These are phyloP conservation scores for Nemotelus nigrinus DNA, from an alignment of 2,888 invertebrate genomes.

Conservation along the genomic window DNA sequence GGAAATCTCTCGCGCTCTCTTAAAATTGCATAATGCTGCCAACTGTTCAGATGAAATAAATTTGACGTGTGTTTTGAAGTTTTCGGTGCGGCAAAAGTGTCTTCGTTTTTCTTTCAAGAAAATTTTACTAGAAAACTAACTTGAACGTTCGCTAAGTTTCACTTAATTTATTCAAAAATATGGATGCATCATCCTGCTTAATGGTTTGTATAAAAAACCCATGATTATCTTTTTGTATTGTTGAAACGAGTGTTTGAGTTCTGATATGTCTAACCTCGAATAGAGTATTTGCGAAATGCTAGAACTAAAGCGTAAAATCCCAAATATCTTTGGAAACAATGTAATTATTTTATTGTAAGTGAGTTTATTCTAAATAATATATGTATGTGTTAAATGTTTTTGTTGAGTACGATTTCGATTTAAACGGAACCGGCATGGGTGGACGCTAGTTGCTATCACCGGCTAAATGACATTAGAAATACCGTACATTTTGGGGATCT, in stretches of 20 bases:
- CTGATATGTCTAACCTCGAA: constrained; percentile 26
- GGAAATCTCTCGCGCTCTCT: constrained; percentile 7
- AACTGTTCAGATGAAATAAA: constrained; percentile 34
- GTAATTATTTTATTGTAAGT: too few species aligned
- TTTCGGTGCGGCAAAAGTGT: constrained; percentile 44
- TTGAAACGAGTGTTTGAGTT: neutral
- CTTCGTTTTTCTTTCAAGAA: constrained; percentile 23
- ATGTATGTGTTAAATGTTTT: too few species aligned
- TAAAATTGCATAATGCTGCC: constrained; percentile 41
- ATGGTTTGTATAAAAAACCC: constrained; percentile 33
- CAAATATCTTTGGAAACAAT: too few species aligned
- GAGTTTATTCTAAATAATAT: too few species aligned
- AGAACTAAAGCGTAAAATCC: constrained; percentile 16
- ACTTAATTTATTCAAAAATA: constrained; percentile 17
- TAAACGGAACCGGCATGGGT: constrained; percentile 24
- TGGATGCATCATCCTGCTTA: constrained; percentile 40
- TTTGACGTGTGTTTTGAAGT: constrained; percentile 47
- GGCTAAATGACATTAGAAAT: constrained; percentile 18
- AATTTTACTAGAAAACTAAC: constrained; percentile 15
- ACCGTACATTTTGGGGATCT: neutral
- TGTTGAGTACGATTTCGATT: neutral
- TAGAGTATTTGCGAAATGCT: neutral
- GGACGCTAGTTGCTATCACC: constrained; percentile 12
- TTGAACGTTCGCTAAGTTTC: neutral
- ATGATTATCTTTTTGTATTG: neutral